These are phyloP conservation scores for Doris montereyensis DNA, from an alignment of 2,888 invertebrate genomes.

Conservation along the genomic window DNA sequence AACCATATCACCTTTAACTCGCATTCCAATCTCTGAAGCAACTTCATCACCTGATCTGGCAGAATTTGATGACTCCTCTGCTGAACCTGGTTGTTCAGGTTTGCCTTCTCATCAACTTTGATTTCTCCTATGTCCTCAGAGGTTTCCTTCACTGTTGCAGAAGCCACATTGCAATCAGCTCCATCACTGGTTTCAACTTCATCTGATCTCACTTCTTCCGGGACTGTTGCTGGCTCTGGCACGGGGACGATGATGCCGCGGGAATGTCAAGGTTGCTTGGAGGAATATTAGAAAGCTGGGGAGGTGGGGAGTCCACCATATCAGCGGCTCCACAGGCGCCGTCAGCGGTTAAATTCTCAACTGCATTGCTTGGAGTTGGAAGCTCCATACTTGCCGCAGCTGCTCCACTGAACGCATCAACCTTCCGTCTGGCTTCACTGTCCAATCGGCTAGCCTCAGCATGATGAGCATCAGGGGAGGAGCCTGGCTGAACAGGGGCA, in stretches of 20 bases:
- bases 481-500: not conserved
- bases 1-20: conserved; percentile 65
- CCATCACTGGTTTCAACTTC: too few species aligned
- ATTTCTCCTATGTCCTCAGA: not conserved
- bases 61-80: not conserved
- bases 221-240: too few species aligned
- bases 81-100: conserved; percentile 16
- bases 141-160: not conserved
- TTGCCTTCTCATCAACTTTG: conserved; percentile 23
- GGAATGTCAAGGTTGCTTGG: too few species aligned
- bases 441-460: too few species aligned
- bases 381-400: conserved; percentile 25
- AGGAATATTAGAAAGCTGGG: too few species aligned
- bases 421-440: too few species aligned
- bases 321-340: conserved; percentile 27
- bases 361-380: not conserved
- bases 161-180: not conserved
- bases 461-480: not conserved
- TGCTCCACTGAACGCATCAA: not conserved
- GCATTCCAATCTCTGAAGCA: conserved; percentile 54
- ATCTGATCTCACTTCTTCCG: not conserved
- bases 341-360: conserved; percentile 2
- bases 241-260: too few species aligned
- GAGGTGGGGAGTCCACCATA: not conserved
- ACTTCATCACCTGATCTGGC: too few species aligned